phyloP scores from a whole-genome alignment of 2,888 invertebrate species.

The Poecilus cupreus region DNA sequence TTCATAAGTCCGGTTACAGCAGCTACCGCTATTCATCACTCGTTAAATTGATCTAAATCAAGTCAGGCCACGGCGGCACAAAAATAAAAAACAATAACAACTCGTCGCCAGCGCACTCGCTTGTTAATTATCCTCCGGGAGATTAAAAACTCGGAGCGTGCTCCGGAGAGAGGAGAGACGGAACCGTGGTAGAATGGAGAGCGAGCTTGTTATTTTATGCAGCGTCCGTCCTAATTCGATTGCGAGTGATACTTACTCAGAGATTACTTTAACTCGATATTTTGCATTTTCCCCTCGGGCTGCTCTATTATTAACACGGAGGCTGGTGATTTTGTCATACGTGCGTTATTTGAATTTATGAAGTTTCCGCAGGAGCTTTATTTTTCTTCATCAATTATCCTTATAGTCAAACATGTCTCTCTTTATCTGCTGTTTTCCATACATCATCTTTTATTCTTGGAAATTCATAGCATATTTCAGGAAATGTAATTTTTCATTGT shows the following conservation, averaged over 20 bases:
- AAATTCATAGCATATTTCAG: slow-evolving; percentile 9
- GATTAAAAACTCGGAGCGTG: slow-evolving; percentile 17
- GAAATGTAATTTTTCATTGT: slow-evolving; percentile 43
- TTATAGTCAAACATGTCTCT: slow-evolving; percentile 10
- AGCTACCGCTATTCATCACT: slow-evolving; percentile 3
- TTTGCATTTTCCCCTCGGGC: background rate
- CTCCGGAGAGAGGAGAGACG: background rate
- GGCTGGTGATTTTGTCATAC: background rate
- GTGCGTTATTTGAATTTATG: no score
- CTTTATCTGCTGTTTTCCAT: slow-evolving; percentile 30
- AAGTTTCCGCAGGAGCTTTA: background rate
- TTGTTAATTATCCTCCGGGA: slow-evolving; percentile 35
- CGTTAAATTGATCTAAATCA: slow-evolving; percentile 29
- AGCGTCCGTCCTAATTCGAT: background rate
- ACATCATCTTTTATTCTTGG: slow-evolving; percentile 16
- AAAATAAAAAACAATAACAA: slow-evolving; percentile 41
- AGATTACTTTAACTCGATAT: background rate
- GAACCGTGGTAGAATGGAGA: background rate
- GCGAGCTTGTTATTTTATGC: slow-evolving; percentile 19
- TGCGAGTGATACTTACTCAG: background rate
- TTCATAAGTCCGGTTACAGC: background rate
- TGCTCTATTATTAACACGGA: background rate
- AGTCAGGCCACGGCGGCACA: slow-evolving; percentile 22
- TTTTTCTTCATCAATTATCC: slow-evolving; percentile 22
- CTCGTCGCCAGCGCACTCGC: background rate